Base-by-base conservation (phyloP, 2,113 vertebrate species). In the Rousettus leschenaultii region DNA sequence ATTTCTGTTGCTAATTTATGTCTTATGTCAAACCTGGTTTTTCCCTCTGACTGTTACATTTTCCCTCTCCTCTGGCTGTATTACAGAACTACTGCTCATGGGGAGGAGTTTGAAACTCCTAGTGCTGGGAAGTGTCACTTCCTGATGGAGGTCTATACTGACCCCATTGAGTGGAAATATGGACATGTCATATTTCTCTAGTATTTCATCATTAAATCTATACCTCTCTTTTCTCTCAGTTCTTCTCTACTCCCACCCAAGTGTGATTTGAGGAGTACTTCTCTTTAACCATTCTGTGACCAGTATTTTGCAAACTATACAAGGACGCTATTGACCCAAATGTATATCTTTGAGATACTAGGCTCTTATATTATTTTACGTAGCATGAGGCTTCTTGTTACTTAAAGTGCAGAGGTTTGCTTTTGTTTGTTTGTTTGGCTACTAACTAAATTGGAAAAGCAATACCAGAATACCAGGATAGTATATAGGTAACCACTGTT, bases 401-500 rank as follows among this genome's bases (percentile, higher is more conserved):
- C 66, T n/a, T 38, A 92, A 92, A 85, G 12, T n/a, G 4, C 22
- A 89, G 21, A n/a, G 5, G 15, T 89, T 96, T 92, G 71, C 28
- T 89, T 94, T 97, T 77, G 12, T 87, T 73, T 92, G 35, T 53
- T 92, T 96, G 48, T 51, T 92, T 51, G 51, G 53, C 85, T 93
- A 22, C 43, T 83, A 96, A 91, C 15, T 43, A 51, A 93, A 61
- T 77, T 80, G 68, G 18, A 74, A 95, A 88, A 91, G 40, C 65
- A 95, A 65, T 57, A 45, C 63, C 66, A 84, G 79, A 95, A 96
- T 75, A 48, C 43, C 53, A 86, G 40, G 55, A 70, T 10, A n/a
- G 28, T 87, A 43, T 40, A 65, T n/a, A 91, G 84, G n/a, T 63
- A 86, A 38, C 63, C 70, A 75, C 15, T 15, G 11, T 59, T 95